Conservation (phyloP, 2,797 vertebrate genomes). For the Characodon lateralis region DNA sequence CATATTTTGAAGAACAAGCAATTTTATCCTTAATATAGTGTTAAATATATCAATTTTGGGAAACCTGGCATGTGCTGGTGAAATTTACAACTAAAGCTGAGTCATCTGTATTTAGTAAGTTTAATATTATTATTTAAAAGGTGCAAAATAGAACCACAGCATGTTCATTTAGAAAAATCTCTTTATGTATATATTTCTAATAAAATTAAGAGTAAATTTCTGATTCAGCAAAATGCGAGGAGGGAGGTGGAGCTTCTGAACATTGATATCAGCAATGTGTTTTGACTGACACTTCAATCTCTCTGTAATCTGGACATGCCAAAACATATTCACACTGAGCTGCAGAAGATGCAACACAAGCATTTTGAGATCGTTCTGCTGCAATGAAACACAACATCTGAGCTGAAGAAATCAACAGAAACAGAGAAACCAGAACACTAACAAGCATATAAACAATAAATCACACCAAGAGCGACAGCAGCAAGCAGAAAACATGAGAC, state of each 20-base stretch:
- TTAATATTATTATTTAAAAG: too few species aligned
- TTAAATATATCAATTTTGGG: too few species aligned
- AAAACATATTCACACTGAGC: conserved; percentile 20
- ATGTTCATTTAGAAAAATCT: too few species aligned
- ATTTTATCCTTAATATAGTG: too few species aligned
- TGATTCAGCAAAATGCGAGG: background rate
- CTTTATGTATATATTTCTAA: too few species aligned
- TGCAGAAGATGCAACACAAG: conserved; percentile 28
- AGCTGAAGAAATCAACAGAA: conserved; percentile 48
- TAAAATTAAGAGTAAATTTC: background rate
- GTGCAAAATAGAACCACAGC: too few species aligned
- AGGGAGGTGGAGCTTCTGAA: background rate
- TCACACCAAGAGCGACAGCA: background rate
- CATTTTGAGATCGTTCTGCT: conserved; percentile 26
- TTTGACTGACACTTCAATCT: conserved; percentile 23
- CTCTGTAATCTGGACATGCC: conserved; percentile 18
- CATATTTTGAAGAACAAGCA: too few species aligned
- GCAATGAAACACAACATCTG: conserved; percentile 48
- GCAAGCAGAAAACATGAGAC: conserved; percentile 9
- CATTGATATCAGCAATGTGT: conserved; percentile 52
- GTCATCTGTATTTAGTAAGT: too few species aligned
- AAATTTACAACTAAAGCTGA: too few species aligned
- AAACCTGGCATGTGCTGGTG: too few species aligned
- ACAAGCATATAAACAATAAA: conserved; percentile 46
- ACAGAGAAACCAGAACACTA: conserved; percentile 24